Percentiles rank a stretch among this genome's conserved stretches.
Conservation (phyloP, 2,888 invertebrate genomes). For the Stegana nigrithorax region DNA sequence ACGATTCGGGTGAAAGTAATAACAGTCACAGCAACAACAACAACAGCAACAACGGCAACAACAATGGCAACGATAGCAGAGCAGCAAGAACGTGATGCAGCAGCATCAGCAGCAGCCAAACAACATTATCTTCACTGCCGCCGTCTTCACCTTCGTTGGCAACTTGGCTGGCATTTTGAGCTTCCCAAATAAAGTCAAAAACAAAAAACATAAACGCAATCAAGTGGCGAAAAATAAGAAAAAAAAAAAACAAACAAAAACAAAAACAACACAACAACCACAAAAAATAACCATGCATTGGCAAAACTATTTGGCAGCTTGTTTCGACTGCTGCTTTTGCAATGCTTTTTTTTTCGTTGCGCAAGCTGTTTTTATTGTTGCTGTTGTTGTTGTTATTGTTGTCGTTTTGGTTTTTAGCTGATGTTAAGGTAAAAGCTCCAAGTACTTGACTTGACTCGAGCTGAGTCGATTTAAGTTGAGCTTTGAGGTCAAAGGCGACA, state of each 20-base stretch:
- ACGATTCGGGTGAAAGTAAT: slow-evolving; percentile 5
- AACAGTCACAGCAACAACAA: not conserved
- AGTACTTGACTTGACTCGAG: too few species aligned
- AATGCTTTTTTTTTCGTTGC: not conserved
- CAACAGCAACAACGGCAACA: not conserved
- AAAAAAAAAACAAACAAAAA: slow-evolving; percentile 5
- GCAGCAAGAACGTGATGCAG: slow-evolving; percentile 1
- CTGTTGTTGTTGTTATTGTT: not conserved
- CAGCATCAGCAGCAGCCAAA: not conserved
- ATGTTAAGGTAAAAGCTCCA: too few species aligned
- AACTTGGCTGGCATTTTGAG: too few species aligned
- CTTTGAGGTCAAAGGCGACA: slow-evolving; percentile 22
- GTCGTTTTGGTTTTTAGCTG: not conserved
- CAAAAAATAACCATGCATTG: not conserved
- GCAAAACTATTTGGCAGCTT: slow-evolving; percentile 1
- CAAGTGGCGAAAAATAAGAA: too few species aligned
- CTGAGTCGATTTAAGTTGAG: not conserved
- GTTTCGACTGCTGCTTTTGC: not conserved
- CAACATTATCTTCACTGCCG: too few species aligned
- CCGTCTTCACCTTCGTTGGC: too few species aligned
- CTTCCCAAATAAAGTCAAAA: too few species aligned
- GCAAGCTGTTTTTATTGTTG: too few species aligned
- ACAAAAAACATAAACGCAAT: too few species aligned
- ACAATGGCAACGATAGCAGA: not conserved
- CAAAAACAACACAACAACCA: not conserved